Base-by-base conservation (phyloP, 2,797 vertebrate species). In the Odontamblyopus rebecca region DNA sequence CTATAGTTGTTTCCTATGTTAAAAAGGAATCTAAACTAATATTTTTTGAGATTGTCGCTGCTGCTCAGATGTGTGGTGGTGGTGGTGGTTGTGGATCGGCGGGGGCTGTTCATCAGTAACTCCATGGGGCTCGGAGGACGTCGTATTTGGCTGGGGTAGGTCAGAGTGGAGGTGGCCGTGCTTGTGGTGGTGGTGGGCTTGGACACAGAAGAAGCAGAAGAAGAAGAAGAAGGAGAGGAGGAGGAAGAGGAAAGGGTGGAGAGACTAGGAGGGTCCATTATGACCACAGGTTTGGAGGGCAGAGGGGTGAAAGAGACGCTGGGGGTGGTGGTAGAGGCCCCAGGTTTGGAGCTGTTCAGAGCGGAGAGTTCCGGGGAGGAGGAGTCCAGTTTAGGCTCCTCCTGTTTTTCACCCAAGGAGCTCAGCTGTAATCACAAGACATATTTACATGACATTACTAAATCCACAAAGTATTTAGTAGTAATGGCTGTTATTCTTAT, bases 71-170 rank as follows among this genome's bases (percentile, higher is more conserved):
- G 23, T 15, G 30, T 35, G 9, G 70, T 71, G 54, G 61, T 62
- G 13, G 54, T 56, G 13, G 54, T 53, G 38, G 13, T 6, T 0
- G 82, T 82, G 2, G 26, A n/a, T 54, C 70, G 77, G 62, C 66
- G 79, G 0, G 85, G 73, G 61, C 29, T 85, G 12, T 74, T 75
- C 70, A 89, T 61, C 80, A 91, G 74, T 12, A 74, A 1, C 79
- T 92, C 90, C 85, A 90, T 89, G 60, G 89, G 88, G 76, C 88
- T 92, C 67, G 9, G 1, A 6, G 89, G 63, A 41, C 82, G 79
- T 61, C 64, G 83, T 19, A 61, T 0, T 7, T 12, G 0, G 29
- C 30, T 68, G 3, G 61, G 0, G 0, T 59, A 1, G 6, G 11
- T 70, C 19, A 66, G 2, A 0, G 68, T 13, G 48, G 76, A 51